Percentiles rank a stretch among this genome's conserved stretches.
phyloP scores from a whole-genome alignment of 53 echinoderm and acorn worm species.

The Holothuria scabra region DNA sequence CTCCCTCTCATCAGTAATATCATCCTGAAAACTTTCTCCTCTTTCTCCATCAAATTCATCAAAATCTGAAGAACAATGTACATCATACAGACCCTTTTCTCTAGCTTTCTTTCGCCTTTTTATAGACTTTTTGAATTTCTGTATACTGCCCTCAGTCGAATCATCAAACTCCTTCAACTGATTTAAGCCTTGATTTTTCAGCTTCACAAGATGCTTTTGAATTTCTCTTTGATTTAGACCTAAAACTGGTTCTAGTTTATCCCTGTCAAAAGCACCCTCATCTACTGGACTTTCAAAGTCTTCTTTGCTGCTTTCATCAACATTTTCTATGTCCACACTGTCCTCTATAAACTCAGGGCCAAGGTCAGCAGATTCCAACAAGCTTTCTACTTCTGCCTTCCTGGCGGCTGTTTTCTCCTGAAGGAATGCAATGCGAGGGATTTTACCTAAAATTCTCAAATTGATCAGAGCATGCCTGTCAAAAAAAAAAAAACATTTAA shows the following conservation, averaged over 20 bases:
- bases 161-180: background rate
- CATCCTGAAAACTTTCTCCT: no score
- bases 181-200: background rate
- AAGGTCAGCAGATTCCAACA: conserved; percentile 73
- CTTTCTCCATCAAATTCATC: no score
- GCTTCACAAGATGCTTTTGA: background rate
- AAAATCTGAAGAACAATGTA: background rate
- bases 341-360: background rate
- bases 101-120: conserved; percentile 24
- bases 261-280: no score
- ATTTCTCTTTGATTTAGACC: conserved; percentile 21
- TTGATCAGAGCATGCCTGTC: conserved; percentile 78
- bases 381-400: conserved; percentile 75
- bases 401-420: conserved; percentile 84
- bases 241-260: conserved; percentile 7
- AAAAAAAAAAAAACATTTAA: conserved; percentile 5
- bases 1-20: no score
- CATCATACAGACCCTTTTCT: conserved; percentile 27
- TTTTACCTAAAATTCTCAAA: conserved; percentile 71
- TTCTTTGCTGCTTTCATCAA: background rate
- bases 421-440: conserved; percentile 78
- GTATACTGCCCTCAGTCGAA: conserved; percentile 27
- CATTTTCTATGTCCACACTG: background rate
- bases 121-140: conserved; percentile 22
- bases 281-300: background rate